Percentiles rank a stretch among this genome's conserved stretches.
These are phyloP conservation scores for Crocodylus rhombifer DNA, from an alignment of 2,797 vertebrate species.

Conservation along the genomic window DNA sequence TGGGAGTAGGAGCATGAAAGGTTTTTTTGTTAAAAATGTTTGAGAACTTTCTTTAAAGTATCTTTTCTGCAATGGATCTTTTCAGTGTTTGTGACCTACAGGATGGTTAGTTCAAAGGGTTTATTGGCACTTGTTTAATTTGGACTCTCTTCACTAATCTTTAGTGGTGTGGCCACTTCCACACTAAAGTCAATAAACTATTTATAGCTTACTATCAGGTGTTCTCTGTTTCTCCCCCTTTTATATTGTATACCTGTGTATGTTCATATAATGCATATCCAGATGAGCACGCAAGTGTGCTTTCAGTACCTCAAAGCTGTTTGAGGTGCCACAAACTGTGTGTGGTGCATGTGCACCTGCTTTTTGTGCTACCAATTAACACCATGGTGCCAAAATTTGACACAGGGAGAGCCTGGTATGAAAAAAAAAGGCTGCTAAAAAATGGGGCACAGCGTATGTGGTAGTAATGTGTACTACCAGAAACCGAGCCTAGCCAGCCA, in stretches of 20 bases:
- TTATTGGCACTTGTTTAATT: neutral
- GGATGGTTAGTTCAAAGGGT: neutral
- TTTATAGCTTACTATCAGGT: neutral
- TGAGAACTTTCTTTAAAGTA: neutral
- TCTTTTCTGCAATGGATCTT: fast-evolving
- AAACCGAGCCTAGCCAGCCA: no score
- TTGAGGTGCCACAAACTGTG: no score
- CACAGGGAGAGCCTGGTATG: no score
- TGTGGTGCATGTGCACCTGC: no score
- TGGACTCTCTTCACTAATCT: neutral
- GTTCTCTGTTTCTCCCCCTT: neutral
- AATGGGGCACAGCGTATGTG: no score
- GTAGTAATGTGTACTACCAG: no score
- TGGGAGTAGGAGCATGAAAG: neutral
- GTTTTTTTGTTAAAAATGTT: neutral
- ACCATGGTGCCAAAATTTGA: no score
- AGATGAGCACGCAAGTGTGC: no score
- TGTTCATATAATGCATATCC: no score
- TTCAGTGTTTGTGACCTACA: neutral
- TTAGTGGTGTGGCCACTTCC: neutral
- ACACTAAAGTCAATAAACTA: fast-evolving
- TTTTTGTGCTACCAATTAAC: no score
- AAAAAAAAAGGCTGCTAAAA: no score
- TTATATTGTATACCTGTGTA: neutral
- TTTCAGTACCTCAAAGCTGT: no score